These are phyloP conservation scores for Coelinius sp. DNA, from an alignment of 2,888 invertebrate genomes.

Conservation along the genomic window DNA sequence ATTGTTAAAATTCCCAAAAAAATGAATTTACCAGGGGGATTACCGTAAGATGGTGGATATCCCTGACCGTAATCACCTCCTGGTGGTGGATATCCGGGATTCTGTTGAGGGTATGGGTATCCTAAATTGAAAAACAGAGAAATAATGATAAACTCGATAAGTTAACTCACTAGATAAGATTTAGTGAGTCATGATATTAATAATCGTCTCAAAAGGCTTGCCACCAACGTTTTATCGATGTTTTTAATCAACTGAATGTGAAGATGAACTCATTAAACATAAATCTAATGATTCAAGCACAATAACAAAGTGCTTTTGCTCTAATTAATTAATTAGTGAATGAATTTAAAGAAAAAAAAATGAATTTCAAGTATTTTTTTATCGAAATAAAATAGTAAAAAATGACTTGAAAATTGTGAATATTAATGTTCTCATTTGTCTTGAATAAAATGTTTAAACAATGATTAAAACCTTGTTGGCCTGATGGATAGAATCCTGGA, in stretches of 20 bases:
- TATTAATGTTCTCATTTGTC: not conserved
- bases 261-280: not conserved
- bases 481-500: slow-evolving; percentile 65
- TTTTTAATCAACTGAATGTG: not conserved
- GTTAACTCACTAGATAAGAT: not conserved
- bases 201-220: not conserved
- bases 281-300: not conserved
- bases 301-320: not conserved
- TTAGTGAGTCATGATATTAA: not conserved
- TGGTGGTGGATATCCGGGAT: slow-evolving; percentile 43
- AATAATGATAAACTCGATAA: slow-evolving; percentile 12
- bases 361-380: too few relatives aligned
- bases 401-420: not conserved
- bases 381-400: too few relatives aligned
- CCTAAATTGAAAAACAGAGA: slow-evolving; percentile 40
- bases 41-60: slow-evolving; percentile 54
- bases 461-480: slow-evolving; percentile 67
- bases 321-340: too few relatives aligned
- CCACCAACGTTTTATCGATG: slow-evolving; percentile 1
- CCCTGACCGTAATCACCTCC: slow-evolving; percentile 50
- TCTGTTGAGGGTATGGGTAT: slow-evolving; percentile 33
- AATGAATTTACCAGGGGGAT: slow-evolving; percentile 31
- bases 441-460: slow-evolving; percentile 35
- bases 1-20: too few relatives aligned
- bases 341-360: too few relatives aligned